A percentile compares a stretch with the other conserved stretches of the same genome.
phyloP scores from a whole-genome alignment of 2,797 vertebrate genomes.

The Zalophus californianus region DNA sequence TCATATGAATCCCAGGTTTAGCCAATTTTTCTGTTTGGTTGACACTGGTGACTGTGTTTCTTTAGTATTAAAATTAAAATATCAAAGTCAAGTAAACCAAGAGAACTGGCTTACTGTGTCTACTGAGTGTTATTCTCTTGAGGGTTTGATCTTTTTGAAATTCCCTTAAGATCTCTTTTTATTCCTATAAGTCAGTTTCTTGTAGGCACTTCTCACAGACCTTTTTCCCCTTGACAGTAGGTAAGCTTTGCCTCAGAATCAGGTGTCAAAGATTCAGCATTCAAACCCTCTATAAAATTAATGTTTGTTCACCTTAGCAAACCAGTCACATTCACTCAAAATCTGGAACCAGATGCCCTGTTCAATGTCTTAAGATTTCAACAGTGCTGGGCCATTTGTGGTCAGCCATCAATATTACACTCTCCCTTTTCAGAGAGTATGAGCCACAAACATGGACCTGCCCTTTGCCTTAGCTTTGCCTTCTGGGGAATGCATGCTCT shows the following conservation, averaged over 20 bases:
- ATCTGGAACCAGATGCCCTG: not conserved
- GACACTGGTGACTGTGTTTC: not conserved
- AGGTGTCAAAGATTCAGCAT: not conserved
- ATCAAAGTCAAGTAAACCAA: not conserved
- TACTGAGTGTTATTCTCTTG: not conserved
- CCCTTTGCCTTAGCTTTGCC: not conserved
- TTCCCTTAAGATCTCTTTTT: not conserved
- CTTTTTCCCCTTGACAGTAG: not conserved
- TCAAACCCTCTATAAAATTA: conserved; percentile 8
- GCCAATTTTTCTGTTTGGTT: not conserved
- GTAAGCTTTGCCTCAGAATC: not conserved
- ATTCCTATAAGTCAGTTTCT: not conserved
- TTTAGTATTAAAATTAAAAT: not conserved
- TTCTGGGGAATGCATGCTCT: not conserved
- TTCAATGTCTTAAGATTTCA: conserved; percentile 3
- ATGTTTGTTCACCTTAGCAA: conserved; percentile 46
- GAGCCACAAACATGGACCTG: not conserved
- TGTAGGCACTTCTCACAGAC: not conserved
- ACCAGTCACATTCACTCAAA: not conserved
- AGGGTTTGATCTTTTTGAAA: conserved; percentile 17
- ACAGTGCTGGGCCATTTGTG: not conserved
- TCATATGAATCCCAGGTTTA: not conserved
- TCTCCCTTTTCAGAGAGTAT: not conserved
- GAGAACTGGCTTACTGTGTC: not conserved
- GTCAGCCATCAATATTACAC: not conserved